Evolutionary conservation across 2,888 invertebrate species (phyloP), one percentile per base, ranked within the genome.

Genomic region (Pollenia griseotomentosa): DNA sequence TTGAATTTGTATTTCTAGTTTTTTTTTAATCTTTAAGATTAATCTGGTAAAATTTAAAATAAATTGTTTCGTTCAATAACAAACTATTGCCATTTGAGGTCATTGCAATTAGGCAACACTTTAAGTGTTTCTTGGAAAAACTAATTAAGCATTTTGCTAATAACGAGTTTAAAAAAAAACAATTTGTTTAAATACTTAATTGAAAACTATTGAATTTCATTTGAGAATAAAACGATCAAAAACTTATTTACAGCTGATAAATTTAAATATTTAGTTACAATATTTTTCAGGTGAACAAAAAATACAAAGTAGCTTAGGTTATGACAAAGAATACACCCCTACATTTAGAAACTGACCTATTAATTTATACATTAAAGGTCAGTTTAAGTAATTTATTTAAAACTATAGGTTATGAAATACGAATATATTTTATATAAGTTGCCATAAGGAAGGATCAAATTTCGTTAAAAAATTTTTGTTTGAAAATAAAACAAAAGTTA

Each of bases 391-490:
- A 48, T 80, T 86, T 46, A 79, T 51, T 33, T 57, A 14, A 59
- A 82, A 65, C n/a, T 51, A 40, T 68, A 53, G 68, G 48, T 75
- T 48, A 66, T 57, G 78, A 59, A 66, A 73, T 71, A 44, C n/a
- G n/a, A 68, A 51, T 40, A 57, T 73, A 86, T 70, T 83, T 57
- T 81, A 81, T 73, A 79, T 65, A 71, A 33, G 33, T 6, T 33
- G 33, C 33, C 4, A 86, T 90, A 90, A 91, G 90, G 90, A 89
- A 88, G 89, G 90, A 91, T 91, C 90, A 88, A 90, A 89, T 90
- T 90, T 90, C 91, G 88, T 90, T 1, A 23, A 23, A 23, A 3
- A 23, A 23, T 55, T 19, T 61, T 23, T 61, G 19, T 48, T 9
- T 48, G 48, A 33, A 33, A 12, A 19, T 57, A 48, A 55, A 77